These are phyloP conservation scores for Sebastolobus altivelis DNA, from an alignment of 2,797 vertebrate genomes.

Conservation along the genomic window DNA sequence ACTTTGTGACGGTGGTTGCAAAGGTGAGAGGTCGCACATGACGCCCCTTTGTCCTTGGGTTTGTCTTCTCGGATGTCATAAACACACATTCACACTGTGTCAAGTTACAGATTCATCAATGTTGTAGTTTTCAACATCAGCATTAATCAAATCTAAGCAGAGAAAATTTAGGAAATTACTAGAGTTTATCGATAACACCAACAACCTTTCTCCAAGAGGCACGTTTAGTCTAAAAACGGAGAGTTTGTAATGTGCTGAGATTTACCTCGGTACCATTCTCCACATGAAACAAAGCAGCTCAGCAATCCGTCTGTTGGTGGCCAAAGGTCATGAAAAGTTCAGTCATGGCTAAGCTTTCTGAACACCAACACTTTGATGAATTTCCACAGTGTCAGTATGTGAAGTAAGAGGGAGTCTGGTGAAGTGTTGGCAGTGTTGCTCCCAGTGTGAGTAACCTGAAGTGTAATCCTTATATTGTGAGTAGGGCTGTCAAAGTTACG, in stretches of 20 bases:
- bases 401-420: neutral
- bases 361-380: neutral
- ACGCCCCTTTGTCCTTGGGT: neutral
- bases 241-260: constrained; percentile 10
- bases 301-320: neutral
- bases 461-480: constrained; percentile 10
- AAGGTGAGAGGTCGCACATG: constrained; percentile 86
- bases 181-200: neutral
- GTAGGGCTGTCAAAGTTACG: too few species aligned
- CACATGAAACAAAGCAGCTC: neutral
- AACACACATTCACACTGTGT: neutral
- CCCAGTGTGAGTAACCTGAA: neutral
- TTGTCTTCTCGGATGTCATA: neutral
- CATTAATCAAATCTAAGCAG: neutral
- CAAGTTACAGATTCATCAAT: neutral
- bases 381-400: neutral
- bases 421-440: constrained; percentile 8
- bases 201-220: neutral
- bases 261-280: neutral
- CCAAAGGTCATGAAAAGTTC: neutral
- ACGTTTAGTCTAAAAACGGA: neutral
- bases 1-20: constrained; percentile 90
- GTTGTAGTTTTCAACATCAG: neutral
- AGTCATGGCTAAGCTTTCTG: neutral
- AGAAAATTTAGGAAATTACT: neutral